Conservation (phyloP, 2,797 vertebrate species). For the Anguilla pacifica region DNA sequence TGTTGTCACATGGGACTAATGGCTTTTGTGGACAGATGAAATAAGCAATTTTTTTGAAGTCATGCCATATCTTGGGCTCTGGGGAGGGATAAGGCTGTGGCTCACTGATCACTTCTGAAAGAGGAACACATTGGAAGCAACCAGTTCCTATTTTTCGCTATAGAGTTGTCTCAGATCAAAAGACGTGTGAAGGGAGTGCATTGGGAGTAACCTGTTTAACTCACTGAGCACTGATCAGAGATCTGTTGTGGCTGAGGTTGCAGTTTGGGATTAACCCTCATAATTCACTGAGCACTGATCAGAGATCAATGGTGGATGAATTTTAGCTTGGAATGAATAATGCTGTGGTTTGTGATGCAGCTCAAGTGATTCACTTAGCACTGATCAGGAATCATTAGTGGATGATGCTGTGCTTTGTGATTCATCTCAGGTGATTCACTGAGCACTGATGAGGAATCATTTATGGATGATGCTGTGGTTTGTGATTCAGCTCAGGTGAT, state of each 20-base stretch:
- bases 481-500: constrained; percentile 44
- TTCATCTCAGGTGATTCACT: constrained; percentile 52
- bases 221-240: neutral
- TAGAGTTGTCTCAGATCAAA: too few species aligned
- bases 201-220: neutral
- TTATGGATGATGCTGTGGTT: constrained; percentile 52
- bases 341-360: constrained; percentile 59
- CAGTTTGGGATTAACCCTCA: neutral
- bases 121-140: neutral
- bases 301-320: neutral
- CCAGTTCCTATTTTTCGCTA: neutral
- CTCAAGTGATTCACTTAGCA: constrained; percentile 46
- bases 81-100: neutral
- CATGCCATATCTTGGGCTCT: neutral
- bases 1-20: neutral
- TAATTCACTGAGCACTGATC: neutral
- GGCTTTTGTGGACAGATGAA: neutral
- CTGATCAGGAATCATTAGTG: neutral
- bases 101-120: neutral
- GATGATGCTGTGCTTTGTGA: constrained; percentile 24
- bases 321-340: constrained; percentile 57
- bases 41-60: neutral
- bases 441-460: neutral
- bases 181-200: too few species aligned
- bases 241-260: neutral